phyloP scores from a whole-genome alignment of 2,113 vertebrate genomes.

The Cyrtonyx montezumae region DNA sequence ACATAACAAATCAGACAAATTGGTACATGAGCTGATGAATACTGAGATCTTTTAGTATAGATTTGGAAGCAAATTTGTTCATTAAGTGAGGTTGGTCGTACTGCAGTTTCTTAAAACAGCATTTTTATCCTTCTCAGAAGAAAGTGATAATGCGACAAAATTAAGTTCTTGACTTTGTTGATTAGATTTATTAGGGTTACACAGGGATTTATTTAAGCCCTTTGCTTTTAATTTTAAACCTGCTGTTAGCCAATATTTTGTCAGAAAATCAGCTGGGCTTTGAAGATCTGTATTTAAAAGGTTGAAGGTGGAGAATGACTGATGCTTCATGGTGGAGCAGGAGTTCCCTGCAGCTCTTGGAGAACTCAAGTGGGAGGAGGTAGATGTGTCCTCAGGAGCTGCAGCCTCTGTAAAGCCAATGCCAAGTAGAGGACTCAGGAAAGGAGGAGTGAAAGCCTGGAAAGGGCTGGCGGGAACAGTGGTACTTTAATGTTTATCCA shows the following conservation, averaged over 20 bases:
- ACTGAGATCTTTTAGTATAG: not conserved
- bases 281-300: not conserved
- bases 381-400: not conserved
- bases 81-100: not conserved
- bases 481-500: not conserved
- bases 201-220: not conserved
- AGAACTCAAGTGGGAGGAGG: not conserved
- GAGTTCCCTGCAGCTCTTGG: not conserved
- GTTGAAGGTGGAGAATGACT: too few relatives aligned
- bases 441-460: not conserved
- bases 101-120: not conserved
- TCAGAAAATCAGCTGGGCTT: not conserved
- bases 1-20: not conserved
- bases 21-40: not conserved
- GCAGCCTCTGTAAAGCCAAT: not conserved
- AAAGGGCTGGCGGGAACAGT: not conserved
- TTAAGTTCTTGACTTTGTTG: not conserved
- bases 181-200: not conserved
- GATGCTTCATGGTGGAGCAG: not conserved
- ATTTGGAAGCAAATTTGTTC: fast-evolving
- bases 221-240: not conserved
- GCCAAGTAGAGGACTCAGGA: not conserved
- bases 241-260: not conserved
- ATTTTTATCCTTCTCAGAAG: not conserved
- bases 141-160: not conserved